phyloP scores from a whole-genome alignment of 2,888 invertebrate species.

The Eulithis testata region DNA sequence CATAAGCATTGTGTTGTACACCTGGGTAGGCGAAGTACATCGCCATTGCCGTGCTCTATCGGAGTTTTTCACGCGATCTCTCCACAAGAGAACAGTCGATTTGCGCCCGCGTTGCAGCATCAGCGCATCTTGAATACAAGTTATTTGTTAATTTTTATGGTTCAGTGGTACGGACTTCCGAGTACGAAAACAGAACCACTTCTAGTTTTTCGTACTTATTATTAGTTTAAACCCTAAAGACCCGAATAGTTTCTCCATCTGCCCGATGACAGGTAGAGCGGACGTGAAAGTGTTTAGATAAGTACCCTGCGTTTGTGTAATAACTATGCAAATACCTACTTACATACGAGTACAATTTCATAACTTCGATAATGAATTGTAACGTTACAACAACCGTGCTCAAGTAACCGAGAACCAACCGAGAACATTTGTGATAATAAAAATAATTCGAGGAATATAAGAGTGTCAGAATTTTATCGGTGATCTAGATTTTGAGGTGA shows the following conservation, averaged over 20 bases:
- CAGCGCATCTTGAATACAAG: constrained; percentile 55
- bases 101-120: constrained; percentile 66
- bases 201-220: constrained; percentile 19
- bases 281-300: constrained; percentile 47
- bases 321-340: constrained; percentile 47
- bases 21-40: constrained; percentile 42
- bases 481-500: constrained; percentile 34
- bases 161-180: constrained; percentile 32
- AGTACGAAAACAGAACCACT: constrained; percentile 36
- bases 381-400: neutral
- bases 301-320: constrained; percentile 50
- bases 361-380: constrained; percentile 42
- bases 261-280: constrained; percentile 41
- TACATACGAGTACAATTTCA: constrained; percentile 44
- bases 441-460: neutral
- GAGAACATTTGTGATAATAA: neutral
- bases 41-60: constrained; percentile 70
- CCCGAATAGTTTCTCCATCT: neutral
- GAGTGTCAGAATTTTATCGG: constrained; percentile 42
- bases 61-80: constrained; percentile 82
- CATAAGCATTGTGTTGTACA: constrained; percentile 41
- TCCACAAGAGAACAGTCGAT: constrained; percentile 76
- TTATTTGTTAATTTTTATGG: constrained; percentile 37
- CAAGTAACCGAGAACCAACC: constrained; percentile 2
- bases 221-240: neutral